Evolutionary conservation across 2,888 invertebrate species (phyloP).

Genomic region (Chaetogeoica ovagalla): DNA sequence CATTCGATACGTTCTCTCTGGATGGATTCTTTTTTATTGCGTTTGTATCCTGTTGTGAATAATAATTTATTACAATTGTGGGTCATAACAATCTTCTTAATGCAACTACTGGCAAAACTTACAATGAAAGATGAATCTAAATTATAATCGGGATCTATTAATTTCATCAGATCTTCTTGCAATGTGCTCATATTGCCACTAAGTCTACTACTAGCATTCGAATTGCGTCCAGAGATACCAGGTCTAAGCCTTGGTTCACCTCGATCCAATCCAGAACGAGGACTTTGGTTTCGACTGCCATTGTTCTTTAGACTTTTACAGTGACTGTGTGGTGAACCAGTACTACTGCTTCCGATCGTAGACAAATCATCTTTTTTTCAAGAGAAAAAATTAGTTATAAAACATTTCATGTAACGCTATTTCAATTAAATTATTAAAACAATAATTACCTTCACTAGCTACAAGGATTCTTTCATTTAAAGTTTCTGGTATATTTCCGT

Average conservation of each 20-base stretch:
- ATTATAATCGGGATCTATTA: slow-evolving; percentile 79
- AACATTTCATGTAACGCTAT: not conserved
- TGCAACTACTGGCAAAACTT: slow-evolving; percentile 41
- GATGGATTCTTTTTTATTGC: slow-evolving; percentile 28
- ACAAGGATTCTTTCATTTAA: slow-evolving; percentile 40
- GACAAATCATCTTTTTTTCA: slow-evolving; percentile 63
- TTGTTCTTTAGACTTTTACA: slow-evolving; percentile 55
- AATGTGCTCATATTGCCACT: slow-evolving; percentile 70
- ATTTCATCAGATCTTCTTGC: slow-evolving; percentile 82
- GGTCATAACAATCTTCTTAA: slow-evolving; percentile 45
- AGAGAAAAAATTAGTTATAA: slow-evolving; percentile 10
- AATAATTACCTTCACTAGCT: slow-evolving; percentile 47
- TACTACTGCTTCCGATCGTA: slow-evolving; percentile 61
- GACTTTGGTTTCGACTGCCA: slow-evolving; percentile 62
- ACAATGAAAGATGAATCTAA: slow-evolving; percentile 57
- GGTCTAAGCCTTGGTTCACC: slow-evolving; percentile 66
- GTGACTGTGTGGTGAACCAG: slow-evolving; percentile 56
- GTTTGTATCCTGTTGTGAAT: slow-evolving; percentile 23
- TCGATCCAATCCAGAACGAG: slow-evolving; percentile 62
- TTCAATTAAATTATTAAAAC: not conserved
- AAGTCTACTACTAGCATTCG: slow-evolving; percentile 63
- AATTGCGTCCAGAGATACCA: slow-evolving; percentile 55
- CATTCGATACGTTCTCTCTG: slow-evolving; percentile 59
- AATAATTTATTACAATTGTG: not conserved
- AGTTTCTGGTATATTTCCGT: slow-evolving; percentile 49